phyloP scores from a whole-genome alignment of 2,888 invertebrate species.

The Synergus laeviventris region DNA sequence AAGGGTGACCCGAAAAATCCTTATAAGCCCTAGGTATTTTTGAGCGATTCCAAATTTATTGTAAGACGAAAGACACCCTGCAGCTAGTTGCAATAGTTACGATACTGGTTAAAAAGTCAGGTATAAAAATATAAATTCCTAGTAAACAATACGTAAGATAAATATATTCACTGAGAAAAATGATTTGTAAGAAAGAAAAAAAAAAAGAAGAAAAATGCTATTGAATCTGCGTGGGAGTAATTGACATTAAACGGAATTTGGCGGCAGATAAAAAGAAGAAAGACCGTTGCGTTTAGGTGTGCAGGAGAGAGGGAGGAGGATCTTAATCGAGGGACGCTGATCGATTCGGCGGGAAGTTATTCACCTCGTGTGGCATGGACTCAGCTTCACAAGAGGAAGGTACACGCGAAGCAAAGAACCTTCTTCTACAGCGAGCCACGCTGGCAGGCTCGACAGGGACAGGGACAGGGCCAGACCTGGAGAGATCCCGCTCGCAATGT shows the following conservation, averaged over 20 bases:
- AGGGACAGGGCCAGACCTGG: constrained; percentile 61
- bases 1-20: too few relatives aligned
- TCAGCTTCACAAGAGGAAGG: constrained; percentile 47
- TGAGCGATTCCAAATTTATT: too few relatives aligned
- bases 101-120: too few relatives aligned
- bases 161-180: background rate
- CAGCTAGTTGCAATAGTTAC: too few relatives aligned
- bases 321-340: constrained; percentile 51
- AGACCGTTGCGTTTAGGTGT: background rate
- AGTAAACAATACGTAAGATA: background rate
- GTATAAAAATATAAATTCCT: background rate
- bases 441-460: constrained; percentile 62
- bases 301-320: constrained; percentile 38
- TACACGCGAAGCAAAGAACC: constrained; percentile 43
- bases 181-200: background rate
- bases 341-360: constrained; percentile 46
- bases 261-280: background rate
- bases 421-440: constrained; percentile 57
- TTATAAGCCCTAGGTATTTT: too few relatives aligned
- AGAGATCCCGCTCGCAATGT: constrained; percentile 67
- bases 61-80: too few relatives aligned
- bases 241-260: background rate
- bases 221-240: background rate
- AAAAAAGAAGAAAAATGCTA: background rate
- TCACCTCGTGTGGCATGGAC: constrained; percentile 65